phyloP scores from a whole-genome alignment of 2,113 vertebrate species.

The Pyrgilauda ruficollis region DNA sequence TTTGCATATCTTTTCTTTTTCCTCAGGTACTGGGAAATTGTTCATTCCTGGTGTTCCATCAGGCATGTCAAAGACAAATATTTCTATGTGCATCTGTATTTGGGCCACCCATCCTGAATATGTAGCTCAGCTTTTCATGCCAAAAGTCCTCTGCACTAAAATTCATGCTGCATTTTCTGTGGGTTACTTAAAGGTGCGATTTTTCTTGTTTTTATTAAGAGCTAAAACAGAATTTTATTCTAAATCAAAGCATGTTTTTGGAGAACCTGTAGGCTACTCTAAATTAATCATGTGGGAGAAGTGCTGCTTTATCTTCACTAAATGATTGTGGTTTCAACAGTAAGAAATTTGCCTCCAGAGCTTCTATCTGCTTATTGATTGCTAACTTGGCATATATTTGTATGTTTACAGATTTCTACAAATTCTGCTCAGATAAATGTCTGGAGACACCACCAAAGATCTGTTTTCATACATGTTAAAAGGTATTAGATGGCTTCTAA shows the following conservation, averaged over 20 bases:
- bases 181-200: neutral
- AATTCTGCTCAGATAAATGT: neutral
- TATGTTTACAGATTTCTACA: neutral
- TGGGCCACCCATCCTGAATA: constrained; percentile 49
- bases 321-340: neutral
- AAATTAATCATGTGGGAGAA: neutral
- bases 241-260: neutral
- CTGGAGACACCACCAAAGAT: neutral
- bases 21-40: constrained; percentile 31
- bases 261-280: neutral
- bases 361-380: neutral
- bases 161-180: constrained; percentile 40
- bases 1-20: neutral
- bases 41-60: constrained; percentile 46
- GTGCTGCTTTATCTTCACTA: neutral
- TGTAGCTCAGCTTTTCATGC: constrained; percentile 6
- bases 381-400: neutral
- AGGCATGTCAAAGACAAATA: constrained; percentile 59
- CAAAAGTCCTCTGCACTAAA: neutral
- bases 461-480: neutral
- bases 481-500: neutral
- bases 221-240: neutral
- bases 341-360: neutral
- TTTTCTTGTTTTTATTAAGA: neutral
- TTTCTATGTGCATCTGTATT: constrained; percentile 43